A percentile compares a stretch with the other conserved stretches of the same genome.
phyloP scores from a whole-genome alignment of 1,140 invertebrate species.

The Drosophila tani region DNA sequence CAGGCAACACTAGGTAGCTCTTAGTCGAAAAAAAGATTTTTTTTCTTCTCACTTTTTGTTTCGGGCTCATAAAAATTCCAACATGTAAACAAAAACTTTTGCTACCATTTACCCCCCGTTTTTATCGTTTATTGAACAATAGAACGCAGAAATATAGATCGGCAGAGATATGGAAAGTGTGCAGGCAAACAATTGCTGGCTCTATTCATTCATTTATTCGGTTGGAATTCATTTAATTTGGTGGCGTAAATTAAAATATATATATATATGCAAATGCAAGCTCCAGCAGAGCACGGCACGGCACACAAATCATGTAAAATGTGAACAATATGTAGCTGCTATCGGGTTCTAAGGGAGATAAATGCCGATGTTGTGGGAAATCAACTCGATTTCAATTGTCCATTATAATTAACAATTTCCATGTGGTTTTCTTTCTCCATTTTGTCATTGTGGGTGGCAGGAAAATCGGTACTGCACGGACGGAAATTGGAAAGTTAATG shows the following conservation, averaged over 20 bases:
- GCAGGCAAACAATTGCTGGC: constrained; percentile 39
- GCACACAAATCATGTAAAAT: constrained; percentile 37
- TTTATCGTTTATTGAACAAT: constrained; percentile 37
- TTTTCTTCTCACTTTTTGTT: constrained; percentile 5
- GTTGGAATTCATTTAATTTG: constrained; percentile 66
- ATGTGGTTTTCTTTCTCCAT: constrained; percentile 38
- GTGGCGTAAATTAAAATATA: constrained; percentile 42
- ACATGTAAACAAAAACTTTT: constrained; percentile 42
- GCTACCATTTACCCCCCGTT: constrained; percentile 6
- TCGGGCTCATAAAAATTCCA: constrained; percentile 39
- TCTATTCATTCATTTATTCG: constrained; percentile 38
- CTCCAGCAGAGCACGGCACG: neutral
- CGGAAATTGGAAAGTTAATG: constrained; percentile 69
- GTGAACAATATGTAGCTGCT: constrained; percentile 27
- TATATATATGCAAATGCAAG: constrained; percentile 17
- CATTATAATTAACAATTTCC: constrained; percentile 75
- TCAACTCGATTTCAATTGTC: constrained; percentile 60
- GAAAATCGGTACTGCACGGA: neutral
- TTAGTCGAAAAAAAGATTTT: neutral
- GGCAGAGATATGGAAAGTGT: neutral
- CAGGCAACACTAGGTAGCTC: neutral
- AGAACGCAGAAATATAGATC: constrained; percentile 13
- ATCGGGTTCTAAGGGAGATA: constrained; percentile 7
- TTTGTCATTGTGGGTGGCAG: neutral
- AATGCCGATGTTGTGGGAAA: constrained; percentile 10